Conservation (phyloP, 1,140 invertebrate genomes). For the Diprion similis region DNA sequence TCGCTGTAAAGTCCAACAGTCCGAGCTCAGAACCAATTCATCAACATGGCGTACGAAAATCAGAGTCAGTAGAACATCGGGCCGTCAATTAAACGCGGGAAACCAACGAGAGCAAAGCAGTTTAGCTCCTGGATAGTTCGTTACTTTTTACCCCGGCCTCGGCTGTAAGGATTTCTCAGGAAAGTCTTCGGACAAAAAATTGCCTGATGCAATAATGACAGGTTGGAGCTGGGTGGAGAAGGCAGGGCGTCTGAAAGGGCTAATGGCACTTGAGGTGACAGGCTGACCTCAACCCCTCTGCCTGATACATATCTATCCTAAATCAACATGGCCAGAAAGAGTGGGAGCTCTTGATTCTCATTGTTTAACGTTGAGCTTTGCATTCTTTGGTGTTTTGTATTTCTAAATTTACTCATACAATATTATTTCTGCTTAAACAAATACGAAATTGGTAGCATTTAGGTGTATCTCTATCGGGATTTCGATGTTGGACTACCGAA, state of each 20-base stretch:
- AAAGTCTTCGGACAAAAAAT: conserved; percentile 28
- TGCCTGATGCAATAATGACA: conserved; percentile 50
- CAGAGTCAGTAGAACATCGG: too few relatives aligned
- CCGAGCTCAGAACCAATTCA: too few relatives aligned
- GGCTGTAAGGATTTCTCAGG: conserved; percentile 31
- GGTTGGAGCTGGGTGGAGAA: conserved; percentile 43
- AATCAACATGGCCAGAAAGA: conserved; percentile 49
- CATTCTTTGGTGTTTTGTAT: conserved; percentile 31
- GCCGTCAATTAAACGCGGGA: too few relatives aligned
- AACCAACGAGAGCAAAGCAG: background rate
- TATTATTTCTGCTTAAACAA: background rate
- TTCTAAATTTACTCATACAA: conserved; percentile 9
- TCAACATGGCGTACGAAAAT: too few relatives aligned
- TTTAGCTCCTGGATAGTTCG: background rate
- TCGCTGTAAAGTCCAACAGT: too few relatives aligned
- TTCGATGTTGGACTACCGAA: too few relatives aligned
- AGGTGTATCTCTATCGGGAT: background rate
- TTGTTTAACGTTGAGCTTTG: conserved; percentile 44
- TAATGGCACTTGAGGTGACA: conserved; percentile 58
- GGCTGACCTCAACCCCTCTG: conserved; percentile 51
- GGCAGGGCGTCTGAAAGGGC: conserved; percentile 51
- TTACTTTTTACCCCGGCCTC: conserved; percentile 1
- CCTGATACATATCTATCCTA: conserved; percentile 61
- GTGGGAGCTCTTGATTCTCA: conserved; percentile 14
- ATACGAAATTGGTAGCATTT: background rate